These are phyloP conservation scores for Aegotheles bennettii DNA, from an alignment of 2,113 vertebrate genomes.

Conservation along the genomic window DNA sequence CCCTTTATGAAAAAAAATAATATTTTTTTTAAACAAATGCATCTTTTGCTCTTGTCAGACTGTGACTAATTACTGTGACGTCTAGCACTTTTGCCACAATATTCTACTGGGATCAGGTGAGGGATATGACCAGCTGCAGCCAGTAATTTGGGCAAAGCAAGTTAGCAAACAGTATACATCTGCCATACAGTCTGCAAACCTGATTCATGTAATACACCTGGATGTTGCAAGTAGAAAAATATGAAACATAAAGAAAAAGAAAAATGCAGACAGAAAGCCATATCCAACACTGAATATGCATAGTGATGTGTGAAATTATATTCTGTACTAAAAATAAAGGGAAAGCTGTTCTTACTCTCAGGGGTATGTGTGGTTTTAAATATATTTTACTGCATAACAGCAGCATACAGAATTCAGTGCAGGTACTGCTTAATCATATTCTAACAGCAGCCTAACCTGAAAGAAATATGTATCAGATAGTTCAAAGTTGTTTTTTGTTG, in stretches of 20 bases:
- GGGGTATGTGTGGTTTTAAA: background rate
- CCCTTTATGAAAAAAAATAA: background rate
- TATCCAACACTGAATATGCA: background rate
- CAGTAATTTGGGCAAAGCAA: background rate
- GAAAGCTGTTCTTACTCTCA: background rate
- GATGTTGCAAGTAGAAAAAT: background rate
- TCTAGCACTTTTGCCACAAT: background rate
- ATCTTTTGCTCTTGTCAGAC: background rate
- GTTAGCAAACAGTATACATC: background rate
- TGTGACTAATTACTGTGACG: conserved; percentile 34
- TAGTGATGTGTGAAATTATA: background rate
- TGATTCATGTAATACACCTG: background rate
- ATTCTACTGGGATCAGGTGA: background rate
- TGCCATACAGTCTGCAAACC: background rate
- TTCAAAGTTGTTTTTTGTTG: background rate
- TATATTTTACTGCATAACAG: background rate
- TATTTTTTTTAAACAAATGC: background rate
- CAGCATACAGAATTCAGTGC: background rate
- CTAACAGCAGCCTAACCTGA: background rate
- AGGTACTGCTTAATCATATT: background rate
- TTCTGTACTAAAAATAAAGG: background rate
- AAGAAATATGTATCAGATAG: background rate
- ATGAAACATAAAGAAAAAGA: background rate
- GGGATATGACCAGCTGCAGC: background rate
- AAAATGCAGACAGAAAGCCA: background rate